Base-by-base conservation (phyloP, 30 jellyfish, hydroid and myxozoan species). In the Turritopsis rubra region DNA sequence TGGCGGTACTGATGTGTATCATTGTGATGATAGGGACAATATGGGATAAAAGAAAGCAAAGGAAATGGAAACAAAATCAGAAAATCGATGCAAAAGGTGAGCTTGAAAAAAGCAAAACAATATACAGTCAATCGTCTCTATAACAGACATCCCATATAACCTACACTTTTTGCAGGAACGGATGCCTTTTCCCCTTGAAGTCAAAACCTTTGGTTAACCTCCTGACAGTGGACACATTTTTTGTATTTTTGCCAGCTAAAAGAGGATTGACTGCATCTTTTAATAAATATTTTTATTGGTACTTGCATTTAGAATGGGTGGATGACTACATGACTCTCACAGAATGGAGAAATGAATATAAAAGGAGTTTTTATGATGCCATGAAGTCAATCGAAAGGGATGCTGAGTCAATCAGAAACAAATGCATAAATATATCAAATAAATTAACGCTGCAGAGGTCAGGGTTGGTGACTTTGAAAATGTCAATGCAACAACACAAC, bases 1-100 rank as follows among this genome's bases (percentile, higher is more conserved):
- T 74, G 82, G 65, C 65, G 13, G 65, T 26, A 7, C 27, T 30
- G 13, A n/a, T 74, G 41, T 28, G 28, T 16, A 29, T 74, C 26
- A 29, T 29, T 24, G 53, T 0, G 27, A 9, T 74, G 26, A 0
- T 74, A n/a, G 82, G 82, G 16, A 30, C 60, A 29, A 0, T 74
- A n/a, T 74, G 82, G 82, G 82, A 74, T 74, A 74, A 24, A 24
- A 74, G 82, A 74, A 30, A 74, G 41, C 28, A 21, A 23, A 20
- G 65, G n/a, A 74, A n/a, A 29, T 9, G 41, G 65, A 23, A 74
- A 74, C 31, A 68, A 68, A 27, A 68, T 68, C 23, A 68, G 30
- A 16, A 27, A 68, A n/a, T 68, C 9, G 19, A 27, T 0, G 21
- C 77, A 68, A 41, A 41, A 41, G 60, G 60, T 41, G 60, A 41